A percentile compares a stretch with the other conserved stretches of the same genome.
Conservation (phyloP, 2,888 invertebrate species). For the Mylabris sibirica region DNA sequence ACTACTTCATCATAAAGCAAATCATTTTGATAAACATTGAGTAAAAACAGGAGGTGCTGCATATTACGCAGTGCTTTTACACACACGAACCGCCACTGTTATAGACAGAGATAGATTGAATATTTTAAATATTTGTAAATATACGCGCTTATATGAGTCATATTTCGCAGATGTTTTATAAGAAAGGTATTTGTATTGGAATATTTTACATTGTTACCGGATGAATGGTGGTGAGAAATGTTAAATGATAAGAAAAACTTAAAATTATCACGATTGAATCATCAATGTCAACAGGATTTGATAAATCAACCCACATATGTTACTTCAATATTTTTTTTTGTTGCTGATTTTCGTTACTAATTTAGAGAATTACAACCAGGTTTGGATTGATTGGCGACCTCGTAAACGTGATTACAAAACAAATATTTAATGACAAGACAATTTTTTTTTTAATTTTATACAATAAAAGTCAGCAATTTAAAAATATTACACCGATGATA, state of each 20-base stretch:
- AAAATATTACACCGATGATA: too few relatives aligned
- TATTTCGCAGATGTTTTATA: conserved; percentile 7
- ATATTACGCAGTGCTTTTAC: too few relatives aligned
- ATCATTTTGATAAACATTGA: too few relatives aligned
- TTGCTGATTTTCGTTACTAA: not conserved
- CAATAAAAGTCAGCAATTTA: not conserved
- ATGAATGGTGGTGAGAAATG: not conserved
- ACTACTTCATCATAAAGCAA: too few relatives aligned
- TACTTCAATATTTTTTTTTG: not conserved
- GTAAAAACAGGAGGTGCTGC: too few relatives aligned
- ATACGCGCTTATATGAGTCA: not conserved
- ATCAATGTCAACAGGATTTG: not conserved
- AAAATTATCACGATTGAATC: not conserved
- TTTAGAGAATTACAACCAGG: too few relatives aligned
- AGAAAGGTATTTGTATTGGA: not conserved
- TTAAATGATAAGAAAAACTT: not conserved
- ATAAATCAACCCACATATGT: not conserved
- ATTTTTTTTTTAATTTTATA: not conserved
- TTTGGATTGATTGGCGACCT: not conserved
- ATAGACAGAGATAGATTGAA: not conserved
- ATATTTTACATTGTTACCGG: conserved; percentile 14
- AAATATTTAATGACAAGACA: not conserved
- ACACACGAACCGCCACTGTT: too few relatives aligned
- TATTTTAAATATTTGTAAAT: too few relatives aligned
- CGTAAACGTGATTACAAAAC: not conserved